Conservation (phyloP, 2,888 invertebrate species). For the Limenitis camilla region DNA sequence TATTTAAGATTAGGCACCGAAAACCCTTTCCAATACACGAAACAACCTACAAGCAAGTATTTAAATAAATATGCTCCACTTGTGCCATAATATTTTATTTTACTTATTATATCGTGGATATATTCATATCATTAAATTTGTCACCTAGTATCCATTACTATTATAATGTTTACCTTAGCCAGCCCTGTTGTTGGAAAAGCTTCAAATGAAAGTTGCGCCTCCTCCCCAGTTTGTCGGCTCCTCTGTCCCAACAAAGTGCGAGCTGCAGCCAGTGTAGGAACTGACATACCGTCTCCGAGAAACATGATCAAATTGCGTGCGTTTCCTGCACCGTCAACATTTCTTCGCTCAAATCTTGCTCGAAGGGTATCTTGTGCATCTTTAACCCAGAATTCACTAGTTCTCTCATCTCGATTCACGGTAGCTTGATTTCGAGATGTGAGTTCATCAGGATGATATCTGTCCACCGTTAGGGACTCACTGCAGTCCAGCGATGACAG, state of each 20-base stretch:
- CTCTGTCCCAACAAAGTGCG: conserved; percentile 78
- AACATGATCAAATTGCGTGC: conserved; percentile 79
- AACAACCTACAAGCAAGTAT: too few relatives aligned
- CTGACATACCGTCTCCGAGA: conserved; percentile 84
- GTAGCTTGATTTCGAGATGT: background rate
- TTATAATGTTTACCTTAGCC: conserved; percentile 66
- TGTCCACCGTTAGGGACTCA: background rate
- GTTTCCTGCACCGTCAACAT: conserved; percentile 26
- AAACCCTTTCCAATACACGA: too few relatives aligned
- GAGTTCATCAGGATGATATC: conserved; percentile 1
- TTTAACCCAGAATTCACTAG: conserved; percentile 56
- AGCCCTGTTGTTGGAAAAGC: conserved; percentile 77
- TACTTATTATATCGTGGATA: too few relatives aligned
- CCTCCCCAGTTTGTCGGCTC: conserved; percentile 71
- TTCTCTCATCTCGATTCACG: conserved; percentile 23
- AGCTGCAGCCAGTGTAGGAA: conserved; percentile 79
- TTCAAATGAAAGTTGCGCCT: conserved; percentile 76
- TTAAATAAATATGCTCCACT: too few relatives aligned
- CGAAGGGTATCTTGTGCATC: conserved; percentile 57
- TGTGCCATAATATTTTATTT: too few relatives aligned
- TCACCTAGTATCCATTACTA: background rate
- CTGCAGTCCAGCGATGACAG: background rate
- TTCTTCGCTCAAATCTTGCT: conserved; percentile 42
- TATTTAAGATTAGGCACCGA: too few relatives aligned
- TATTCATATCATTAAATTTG: background rate